These are phyloP conservation scores for Hucho hucho DNA, from an alignment of 2,113 vertebrate genomes.

Conservation along the genomic window DNA sequence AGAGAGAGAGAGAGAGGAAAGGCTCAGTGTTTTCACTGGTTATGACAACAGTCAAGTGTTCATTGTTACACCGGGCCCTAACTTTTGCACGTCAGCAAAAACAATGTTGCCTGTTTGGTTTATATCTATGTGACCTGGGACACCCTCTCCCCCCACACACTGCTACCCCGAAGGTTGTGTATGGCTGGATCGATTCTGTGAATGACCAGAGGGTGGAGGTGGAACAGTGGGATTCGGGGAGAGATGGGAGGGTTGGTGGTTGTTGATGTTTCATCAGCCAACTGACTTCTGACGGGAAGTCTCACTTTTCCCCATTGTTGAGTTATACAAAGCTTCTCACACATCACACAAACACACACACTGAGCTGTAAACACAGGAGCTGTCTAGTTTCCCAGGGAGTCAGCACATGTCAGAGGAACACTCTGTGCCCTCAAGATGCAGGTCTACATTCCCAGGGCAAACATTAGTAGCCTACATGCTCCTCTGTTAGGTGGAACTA, in stretches of 20 bases:
- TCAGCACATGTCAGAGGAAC: constrained; percentile 29
- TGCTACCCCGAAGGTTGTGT: neutral
- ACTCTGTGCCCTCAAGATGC: constrained; percentile 4
- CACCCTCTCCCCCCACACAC: neutral
- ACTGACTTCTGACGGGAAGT: constrained; percentile 9
- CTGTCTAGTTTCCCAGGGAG: constrained; percentile 32
- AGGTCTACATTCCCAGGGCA: constrained; percentile 4
- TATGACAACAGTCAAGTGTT: constrained; percentile 58
- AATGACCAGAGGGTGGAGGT: neutral
- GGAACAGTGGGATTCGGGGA: neutral
- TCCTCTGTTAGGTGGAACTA: neutral
- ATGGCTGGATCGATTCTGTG: neutral
- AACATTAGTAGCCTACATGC: neutral
- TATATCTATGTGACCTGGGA: constrained; percentile 19
- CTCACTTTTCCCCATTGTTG: constrained; percentile 23
- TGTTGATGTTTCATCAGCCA: neutral
- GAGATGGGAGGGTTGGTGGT: neutral
- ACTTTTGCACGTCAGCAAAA: constrained; percentile 49
- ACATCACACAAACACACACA: neutral
- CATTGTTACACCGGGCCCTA: constrained; percentile 40
- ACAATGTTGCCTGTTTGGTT: constrained; percentile 46
- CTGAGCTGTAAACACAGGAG: neutral
- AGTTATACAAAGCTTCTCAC: neutral
- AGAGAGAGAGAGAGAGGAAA: no score
- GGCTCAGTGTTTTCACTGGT: constrained; percentile 55